Conservation (phyloP, 1,140 invertebrate genomes). For the Drosophila rhopaloa region DNA sequence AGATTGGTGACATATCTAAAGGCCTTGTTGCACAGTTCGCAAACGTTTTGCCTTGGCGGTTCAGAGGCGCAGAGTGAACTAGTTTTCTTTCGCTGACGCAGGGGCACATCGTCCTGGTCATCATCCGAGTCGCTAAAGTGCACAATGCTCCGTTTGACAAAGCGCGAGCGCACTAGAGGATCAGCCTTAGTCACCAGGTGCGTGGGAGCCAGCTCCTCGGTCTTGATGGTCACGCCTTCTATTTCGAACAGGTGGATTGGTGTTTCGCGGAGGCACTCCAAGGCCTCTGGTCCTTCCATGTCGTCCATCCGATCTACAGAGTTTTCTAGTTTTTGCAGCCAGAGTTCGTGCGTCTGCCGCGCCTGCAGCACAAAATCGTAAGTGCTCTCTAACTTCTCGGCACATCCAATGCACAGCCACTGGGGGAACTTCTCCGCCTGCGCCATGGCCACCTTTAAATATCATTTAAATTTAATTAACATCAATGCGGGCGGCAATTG, state of each 20-base stretch:
- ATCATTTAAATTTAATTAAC: background rate
- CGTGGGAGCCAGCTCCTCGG: conserved; percentile 40
- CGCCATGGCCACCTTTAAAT: conserved; percentile 34
- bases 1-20: conserved; percentile 63
- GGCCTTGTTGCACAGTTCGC: conserved; percentile 50
- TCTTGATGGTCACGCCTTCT: conserved; percentile 62
- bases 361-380: conserved; percentile 64
- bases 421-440: conserved; percentile 49
- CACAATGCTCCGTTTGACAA: conserved; percentile 9
- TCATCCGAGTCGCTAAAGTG: conserved; percentile 39
- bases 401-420: conserved; percentile 58
- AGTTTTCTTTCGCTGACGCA: conserved; percentile 39
- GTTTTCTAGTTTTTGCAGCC: conserved; percentile 30
- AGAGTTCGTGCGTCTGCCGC: conserved; percentile 47
- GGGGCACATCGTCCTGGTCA: conserved; percentile 58
- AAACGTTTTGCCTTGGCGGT: conserved; percentile 32
- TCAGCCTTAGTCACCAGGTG: conserved; percentile 11
- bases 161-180: conserved; percentile 50
- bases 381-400: conserved; percentile 46
- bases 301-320: conserved; percentile 1
- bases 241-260: conserved; percentile 66
- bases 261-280: conserved; percentile 55
- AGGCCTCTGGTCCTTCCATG: conserved; percentile 11
- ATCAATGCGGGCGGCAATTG: conserved; percentile 12
- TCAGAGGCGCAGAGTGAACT: background rate